Base-by-base conservation (phyloP, 1,140 invertebrate species). In the Lepeophtheirus salmonis region DNA sequence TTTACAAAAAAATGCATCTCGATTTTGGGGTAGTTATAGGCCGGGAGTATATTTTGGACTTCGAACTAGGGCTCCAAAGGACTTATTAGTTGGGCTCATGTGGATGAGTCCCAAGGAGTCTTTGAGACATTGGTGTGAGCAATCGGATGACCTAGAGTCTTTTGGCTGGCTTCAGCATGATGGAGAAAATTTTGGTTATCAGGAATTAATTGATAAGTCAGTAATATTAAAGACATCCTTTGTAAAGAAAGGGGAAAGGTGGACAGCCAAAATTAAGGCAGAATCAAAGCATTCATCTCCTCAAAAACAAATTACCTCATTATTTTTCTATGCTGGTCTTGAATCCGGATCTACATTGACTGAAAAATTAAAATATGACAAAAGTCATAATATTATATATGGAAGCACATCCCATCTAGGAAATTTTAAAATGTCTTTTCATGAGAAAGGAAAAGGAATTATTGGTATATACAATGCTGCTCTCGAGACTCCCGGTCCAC, bases 101-200 rank as follows among this genome's bases (percentile, higher is more conserved):
- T 98, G 95, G 95, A 92, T 89, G 67, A 79, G 88, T 64, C 80
- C 87, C 0, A 79, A 79, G 56, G 73, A 76, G 64, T 70, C 21
- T 17, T 51, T 14, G 53, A 64, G 66, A 41, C 64, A 68, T 50
- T 67, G 64, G 64, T 65, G 63, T 63, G 64, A 66, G 23, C 60
- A 64, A 57, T 78, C 80, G 56, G 89, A 97, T 70, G 77, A 80
- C 65, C 72, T 97, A 18, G 73, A 82, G 14, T 79, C 74, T 54
- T 86, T 81, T 70, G 83, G 84, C 0, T 98, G 94, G 94, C 69
- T 82, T 1, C 78, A 86, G 63, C 92, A 97, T 70, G 90, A 99
- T 73, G 92, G 92, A 0, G 74, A 77, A 21, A 82, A 78, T 52
- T 97, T 97, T 76, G 95, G 94, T 1, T 73, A 86, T 41, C 94